Evolutionary conservation across 2,113 vertebrate genomes (phyloP).

Genomic region (Lepus americanus): DNA sequence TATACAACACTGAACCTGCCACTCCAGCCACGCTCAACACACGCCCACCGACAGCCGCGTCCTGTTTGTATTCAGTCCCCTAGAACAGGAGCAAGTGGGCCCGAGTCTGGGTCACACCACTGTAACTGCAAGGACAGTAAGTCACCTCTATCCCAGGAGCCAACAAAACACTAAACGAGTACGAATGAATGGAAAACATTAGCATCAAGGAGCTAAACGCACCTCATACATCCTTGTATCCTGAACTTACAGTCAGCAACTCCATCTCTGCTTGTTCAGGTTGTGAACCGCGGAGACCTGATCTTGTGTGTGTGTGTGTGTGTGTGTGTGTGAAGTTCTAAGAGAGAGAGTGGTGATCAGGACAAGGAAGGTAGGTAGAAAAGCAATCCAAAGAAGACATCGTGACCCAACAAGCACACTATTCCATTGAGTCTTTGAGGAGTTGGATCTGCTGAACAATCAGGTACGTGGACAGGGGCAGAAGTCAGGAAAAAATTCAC

Average conservation of each 20-base stretch:
- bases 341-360: not conserved
- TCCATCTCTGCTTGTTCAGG: not conserved
- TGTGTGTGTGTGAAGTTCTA: not conserved
- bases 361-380: not conserved
- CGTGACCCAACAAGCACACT: not conserved
- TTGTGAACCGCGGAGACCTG: not conserved
- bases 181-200: not conserved
- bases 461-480: not conserved
- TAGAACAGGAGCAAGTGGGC: not conserved
- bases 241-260: not conserved
- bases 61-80: not conserved
- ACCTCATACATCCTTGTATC: accelerated
- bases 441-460: not conserved
- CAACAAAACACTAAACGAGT: not conserved
- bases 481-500: not conserved
- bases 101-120: not conserved
- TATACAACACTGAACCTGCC: not conserved
- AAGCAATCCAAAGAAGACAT: not conserved
- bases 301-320: not conserved
- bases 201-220: not conserved
- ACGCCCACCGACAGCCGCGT: accelerated
- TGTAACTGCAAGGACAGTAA: not conserved
- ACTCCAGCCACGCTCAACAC: not conserved
- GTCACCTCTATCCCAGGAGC: not conserved
- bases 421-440: not conserved